phyloP scores from a whole-genome alignment of 2,888 invertebrate species.

The Lucinisca nassula region DNA sequence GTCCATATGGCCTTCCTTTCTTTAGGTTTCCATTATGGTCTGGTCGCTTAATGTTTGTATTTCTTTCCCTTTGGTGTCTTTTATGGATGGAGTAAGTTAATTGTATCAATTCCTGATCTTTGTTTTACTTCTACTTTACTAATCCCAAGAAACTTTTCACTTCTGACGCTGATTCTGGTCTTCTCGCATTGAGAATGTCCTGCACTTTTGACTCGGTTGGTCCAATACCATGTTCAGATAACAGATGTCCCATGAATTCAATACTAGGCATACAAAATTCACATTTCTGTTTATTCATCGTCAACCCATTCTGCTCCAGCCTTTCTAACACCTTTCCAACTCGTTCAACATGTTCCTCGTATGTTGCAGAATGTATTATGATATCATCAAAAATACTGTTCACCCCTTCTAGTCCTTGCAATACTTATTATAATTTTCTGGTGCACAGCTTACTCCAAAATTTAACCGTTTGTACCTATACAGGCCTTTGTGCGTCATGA shows the following conservation, averaged over 20 bases:
- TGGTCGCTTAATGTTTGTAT: no score
- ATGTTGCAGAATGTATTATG: slow-evolving; percentile 57
- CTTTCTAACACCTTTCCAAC: slow-evolving; percentile 25
- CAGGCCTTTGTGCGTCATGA: slow-evolving; percentile 69
- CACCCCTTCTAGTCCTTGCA: slow-evolving; percentile 45
- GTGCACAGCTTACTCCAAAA: slow-evolving; percentile 70
- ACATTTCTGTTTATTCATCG: slow-evolving; percentile 60
- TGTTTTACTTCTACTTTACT: no score
- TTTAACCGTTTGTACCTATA: slow-evolving; percentile 69
- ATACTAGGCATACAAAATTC: slow-evolving; percentile 51
- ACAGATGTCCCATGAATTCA: slow-evolving; percentile 52
- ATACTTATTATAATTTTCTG: slow-evolving; percentile 66
- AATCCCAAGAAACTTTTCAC: slow-evolving; percentile 56
- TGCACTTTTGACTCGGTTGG: slow-evolving; percentile 39
- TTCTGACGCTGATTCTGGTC: slow-evolving; percentile 61
- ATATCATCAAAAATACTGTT: slow-evolving; percentile 69
- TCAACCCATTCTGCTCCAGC: slow-evolving; percentile 45
- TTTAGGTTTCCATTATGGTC: no score
- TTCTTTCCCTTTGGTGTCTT: no score
- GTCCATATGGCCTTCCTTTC: no score
- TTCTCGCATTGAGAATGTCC: slow-evolving; percentile 48
- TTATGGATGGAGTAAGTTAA: no score
- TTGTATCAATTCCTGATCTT: no score
- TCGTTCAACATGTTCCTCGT: slow-evolving; percentile 58
- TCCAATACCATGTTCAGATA: slow-evolving; percentile 55